Base-by-base conservation (phyloP, 2,888 invertebrate species). In the Ellobium chinense region DNA sequence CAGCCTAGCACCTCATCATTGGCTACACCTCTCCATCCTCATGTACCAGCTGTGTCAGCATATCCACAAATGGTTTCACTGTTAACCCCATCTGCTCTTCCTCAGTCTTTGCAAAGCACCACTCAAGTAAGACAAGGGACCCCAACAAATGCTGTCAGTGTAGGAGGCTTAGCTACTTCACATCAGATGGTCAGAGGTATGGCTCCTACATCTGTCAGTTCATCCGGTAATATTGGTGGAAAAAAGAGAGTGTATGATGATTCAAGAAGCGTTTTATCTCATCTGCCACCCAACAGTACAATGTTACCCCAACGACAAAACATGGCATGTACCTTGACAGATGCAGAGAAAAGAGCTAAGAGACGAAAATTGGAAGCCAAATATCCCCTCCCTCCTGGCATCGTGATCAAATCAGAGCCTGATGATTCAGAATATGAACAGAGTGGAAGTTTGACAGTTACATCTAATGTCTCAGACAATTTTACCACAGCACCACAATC, bases 311-410 rank as follows among this genome's bases (percentile, higher is more conserved):
- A 37, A n/a, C 46, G 37, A 12, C 60, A 31, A 21, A 56, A 18
- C 34, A 60, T 18, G 24, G 0, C 9, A 0, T 0, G 3, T n/a
- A 9, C 7, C 46, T 27, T 72, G 18, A 27, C 78, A 27, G 37
- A 69, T 31, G 58, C 54, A 34, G 78, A 46, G n/a, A 60, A 29
- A 34, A 14, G 3, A 31, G 31, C 36, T 12, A 78, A 75, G 46
- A 56, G 80, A 54, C 24, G 58, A 7, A 75, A 36, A 36, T 29
- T 80, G 34, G 80, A 80, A 46, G 75, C 39, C 29, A 80, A 75
- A 36, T 80, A 80, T 39, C 80, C 80, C 9, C 80, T 80, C 5
- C 80, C 80, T 0, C 69, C 80, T 34, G 80, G 80, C 24, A 37
- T 80, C 31, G 29, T 80, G 2, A 80, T 80, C 14, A 80, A 80